Percentiles rank a stretch among this genome's conserved stretches.
These are phyloP conservation scores for Cephus pulcher DNA, from an alignment of 2,888 invertebrate genomes.

Conservation along the genomic window DNA sequence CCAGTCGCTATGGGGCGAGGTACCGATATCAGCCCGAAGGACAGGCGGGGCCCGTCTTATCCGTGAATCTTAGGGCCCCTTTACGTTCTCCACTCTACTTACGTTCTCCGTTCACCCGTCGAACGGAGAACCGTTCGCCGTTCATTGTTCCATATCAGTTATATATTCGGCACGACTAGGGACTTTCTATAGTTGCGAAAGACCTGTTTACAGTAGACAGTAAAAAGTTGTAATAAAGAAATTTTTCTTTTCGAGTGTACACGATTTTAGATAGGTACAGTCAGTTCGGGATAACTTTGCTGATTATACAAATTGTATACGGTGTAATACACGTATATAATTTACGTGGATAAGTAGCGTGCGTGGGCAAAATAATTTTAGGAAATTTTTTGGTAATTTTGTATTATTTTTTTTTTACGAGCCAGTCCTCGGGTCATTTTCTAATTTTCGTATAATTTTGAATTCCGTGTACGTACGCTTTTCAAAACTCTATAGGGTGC, in stretches of 20 bases:
- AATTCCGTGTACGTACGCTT: background rate
- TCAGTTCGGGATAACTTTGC: background rate
- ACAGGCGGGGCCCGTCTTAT: constrained; percentile 45
- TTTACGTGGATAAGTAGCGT: too few relatives aligned
- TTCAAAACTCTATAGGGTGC: background rate
- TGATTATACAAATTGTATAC: background rate
- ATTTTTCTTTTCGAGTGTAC: background rate
- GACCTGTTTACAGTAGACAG: background rate
- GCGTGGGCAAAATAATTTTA: too few relatives aligned
- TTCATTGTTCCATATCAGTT: background rate
- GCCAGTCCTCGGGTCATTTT: background rate
- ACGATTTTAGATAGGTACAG: background rate
- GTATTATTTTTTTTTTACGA: background rate
- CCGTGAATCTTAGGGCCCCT: constrained; percentile 44
- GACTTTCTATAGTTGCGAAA: background rate
- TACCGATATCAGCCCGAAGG: constrained; percentile 21
- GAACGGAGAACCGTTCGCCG: constrained; percentile 3
- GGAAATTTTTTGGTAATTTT: too few relatives aligned
- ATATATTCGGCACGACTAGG: background rate
- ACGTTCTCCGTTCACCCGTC: constrained; percentile 29
- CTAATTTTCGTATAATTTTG: too few relatives aligned
- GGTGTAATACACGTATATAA: too few relatives aligned
- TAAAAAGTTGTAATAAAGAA: background rate
- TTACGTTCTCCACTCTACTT: constrained; percentile 28
- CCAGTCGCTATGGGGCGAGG: background rate